Evolutionary conservation across 2,888 invertebrate genomes (phyloP), one percentile per base, ranked within the genome.

Genomic region (Erpobdella octoculata): DNA sequence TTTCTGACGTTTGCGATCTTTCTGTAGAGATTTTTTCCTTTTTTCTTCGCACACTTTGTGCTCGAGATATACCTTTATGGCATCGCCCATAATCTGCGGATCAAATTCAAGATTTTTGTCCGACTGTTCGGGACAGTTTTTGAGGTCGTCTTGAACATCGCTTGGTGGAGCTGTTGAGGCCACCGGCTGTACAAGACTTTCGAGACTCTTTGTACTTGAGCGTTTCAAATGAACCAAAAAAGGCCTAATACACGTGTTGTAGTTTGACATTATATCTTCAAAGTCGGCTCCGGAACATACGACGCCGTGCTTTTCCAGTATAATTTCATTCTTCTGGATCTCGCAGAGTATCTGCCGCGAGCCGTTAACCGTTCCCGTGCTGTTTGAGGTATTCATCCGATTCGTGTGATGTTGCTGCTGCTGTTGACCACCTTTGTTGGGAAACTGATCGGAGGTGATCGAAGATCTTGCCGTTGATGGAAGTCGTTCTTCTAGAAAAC

Each of bases 1-100:
- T 28, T 38, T 37, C 18, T 46, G 53, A 28, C 46, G 46, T 46
- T 21, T 46, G 46, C 53, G 21, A 8, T 53, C 53, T 12, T 53
- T 21, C 6, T 53, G 53, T 5, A 53, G 53, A n/a, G 53, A 53
- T 2, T 35, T 28, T 31, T 62, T 62, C n/a, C 62, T 31, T 35
- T 31, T 62, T 62, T 31, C 62, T 9, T 31, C 33, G 62, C 33
- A 31, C n/a, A 62, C 31, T 62, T 35, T 59, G n/a, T 71, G 66
- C 59, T 76, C 75, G 36, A 76, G 66, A 70, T 76, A 76, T 12
- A 69, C 71, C 61, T 76, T 74, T 41, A 76, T 76, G 65, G 76
- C 76, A n/a, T 66, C 61, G 15, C 76, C 76, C 18, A 76, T 64
- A 18, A 76, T 72, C 36, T 77, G 75, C 8, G 76, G 76, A 71